A percentile compares a stretch with the other conserved stretches of the same genome.
Conservation (phyloP, 2,888 invertebrate species). For the Meteorus colon region DNA sequence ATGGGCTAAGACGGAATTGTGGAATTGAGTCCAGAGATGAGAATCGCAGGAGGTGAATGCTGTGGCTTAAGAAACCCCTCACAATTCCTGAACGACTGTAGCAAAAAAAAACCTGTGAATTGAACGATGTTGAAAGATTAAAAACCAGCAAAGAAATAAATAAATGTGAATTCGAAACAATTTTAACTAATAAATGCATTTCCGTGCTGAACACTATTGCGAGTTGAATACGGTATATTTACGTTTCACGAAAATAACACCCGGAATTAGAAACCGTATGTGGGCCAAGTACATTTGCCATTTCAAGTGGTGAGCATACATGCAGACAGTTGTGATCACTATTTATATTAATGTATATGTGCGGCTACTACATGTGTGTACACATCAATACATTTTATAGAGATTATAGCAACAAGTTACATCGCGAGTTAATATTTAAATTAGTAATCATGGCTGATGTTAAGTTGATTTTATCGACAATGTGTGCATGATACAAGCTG, state of each 20-base stretch:
- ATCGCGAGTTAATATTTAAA: slow-evolving; percentile 4
- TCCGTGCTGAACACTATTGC: not conserved
- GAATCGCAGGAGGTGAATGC: too few species aligned
- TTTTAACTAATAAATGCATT: not conserved
- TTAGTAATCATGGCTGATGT: slow-evolving; percentile 4
- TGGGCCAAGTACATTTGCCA: not conserved
- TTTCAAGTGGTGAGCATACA: not conserved
- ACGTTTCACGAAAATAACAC: too few species aligned
- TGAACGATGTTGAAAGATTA: too few species aligned
- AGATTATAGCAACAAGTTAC: slow-evolving; percentile 1
- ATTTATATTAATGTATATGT: not conserved
- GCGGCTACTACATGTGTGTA: not conserved
- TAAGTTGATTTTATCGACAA: not conserved
- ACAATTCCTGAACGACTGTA: too few species aligned
- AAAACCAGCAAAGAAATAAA: too few species aligned
- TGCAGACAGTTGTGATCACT: not conserved
- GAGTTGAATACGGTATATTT: not conserved
- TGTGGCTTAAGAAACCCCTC: too few species aligned
- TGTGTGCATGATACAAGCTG: not conserved
- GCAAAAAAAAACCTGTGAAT: too few species aligned
- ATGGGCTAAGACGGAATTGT: too few species aligned
- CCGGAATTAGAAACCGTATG: not conserved
- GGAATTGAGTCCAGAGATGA: too few species aligned
- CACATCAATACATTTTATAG: not conserved
- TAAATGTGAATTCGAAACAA: too few species aligned